These are phyloP conservation scores for Xanthia icteritia DNA, from an alignment of 2,888 invertebrate species.

Conservation along the genomic window DNA sequence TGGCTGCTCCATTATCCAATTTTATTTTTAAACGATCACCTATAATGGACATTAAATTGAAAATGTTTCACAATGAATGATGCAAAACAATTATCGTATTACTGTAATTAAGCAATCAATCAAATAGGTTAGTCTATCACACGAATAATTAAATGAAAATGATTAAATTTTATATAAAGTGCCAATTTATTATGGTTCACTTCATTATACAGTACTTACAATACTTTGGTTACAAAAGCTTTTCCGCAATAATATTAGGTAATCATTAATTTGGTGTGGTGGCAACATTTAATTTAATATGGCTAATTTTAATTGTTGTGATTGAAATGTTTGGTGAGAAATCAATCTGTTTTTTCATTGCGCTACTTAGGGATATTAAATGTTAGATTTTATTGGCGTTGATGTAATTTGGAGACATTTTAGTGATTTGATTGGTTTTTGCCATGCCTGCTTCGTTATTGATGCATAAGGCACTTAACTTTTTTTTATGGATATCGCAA, in stretches of 20 bases:
- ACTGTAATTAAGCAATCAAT: slow-evolving; percentile 50
- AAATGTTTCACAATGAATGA: slow-evolving; percentile 41
- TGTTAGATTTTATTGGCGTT: slow-evolving; percentile 8
- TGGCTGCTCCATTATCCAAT: slow-evolving; percentile 1
- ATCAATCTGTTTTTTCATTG: slow-evolving; percentile 40
- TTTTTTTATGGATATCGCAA: neutral
- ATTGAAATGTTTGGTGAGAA: slow-evolving; percentile 36
- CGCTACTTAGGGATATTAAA: slow-evolving; percentile 23
- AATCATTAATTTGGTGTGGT: slow-evolving; percentile 37
- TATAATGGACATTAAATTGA: neutral
- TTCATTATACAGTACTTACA: slow-evolving; percentile 17
- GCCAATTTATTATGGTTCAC: slow-evolving; percentile 36
- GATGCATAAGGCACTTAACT: neutral
- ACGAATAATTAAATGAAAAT: slow-evolving; percentile 66
- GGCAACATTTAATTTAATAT: slow-evolving; percentile 30
- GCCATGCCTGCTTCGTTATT: neutral
- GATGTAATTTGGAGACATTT: neutral
- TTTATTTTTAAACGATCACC: slow-evolving; percentile 31
- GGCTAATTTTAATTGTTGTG: slow-evolving; percentile 27
- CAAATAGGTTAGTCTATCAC: slow-evolving; percentile 45
- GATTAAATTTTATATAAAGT: slow-evolving; percentile 35
- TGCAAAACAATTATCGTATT: slow-evolving; percentile 46
- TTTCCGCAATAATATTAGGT: slow-evolving; percentile 29
- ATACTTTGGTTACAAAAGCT: slow-evolving; percentile 35
- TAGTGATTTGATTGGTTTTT: slow-evolving; percentile 5